phyloP scores from a whole-genome alignment of 2,888 invertebrate genomes.

The Augochlorella aurata region DNA sequence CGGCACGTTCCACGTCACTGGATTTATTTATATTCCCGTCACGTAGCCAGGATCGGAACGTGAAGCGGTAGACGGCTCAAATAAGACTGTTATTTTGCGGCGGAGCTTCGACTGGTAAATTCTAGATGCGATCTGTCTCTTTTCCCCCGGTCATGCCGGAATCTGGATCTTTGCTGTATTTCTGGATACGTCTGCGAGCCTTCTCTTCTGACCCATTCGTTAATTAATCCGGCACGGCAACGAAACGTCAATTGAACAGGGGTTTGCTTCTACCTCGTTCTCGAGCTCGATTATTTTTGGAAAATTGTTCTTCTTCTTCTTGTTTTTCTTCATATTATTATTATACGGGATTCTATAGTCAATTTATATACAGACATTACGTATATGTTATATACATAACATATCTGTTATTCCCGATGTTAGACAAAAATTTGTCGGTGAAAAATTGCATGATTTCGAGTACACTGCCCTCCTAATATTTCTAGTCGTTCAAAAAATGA shows the following conservation, averaged over 20 bases:
- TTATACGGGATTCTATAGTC: too few relatives aligned
- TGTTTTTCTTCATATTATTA: too few relatives aligned
- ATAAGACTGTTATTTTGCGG: constrained; percentile 24
- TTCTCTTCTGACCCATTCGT: background rate
- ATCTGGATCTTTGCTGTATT: background rate
- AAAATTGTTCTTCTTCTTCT: background rate
- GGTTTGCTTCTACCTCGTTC: background rate
- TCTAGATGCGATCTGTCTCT: background rate
- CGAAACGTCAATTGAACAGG: background rate
- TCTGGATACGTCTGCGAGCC: background rate
- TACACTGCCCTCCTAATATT: too few relatives aligned
- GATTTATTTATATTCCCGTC: constrained; percentile 52
- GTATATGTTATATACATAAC: too few relatives aligned
- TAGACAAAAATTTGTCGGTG: too few relatives aligned
- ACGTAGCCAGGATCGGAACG: constrained; percentile 46
- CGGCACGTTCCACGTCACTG: constrained; percentile 45
- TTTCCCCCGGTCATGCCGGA: background rate
- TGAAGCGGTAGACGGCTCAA: constrained; percentile 50
- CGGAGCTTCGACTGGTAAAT: background rate
- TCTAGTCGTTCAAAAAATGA: too few relatives aligned
- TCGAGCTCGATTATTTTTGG: background rate
- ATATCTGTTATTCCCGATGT: too few relatives aligned
- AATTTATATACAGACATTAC: too few relatives aligned
- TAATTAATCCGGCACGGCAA: background rate
- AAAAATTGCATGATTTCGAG: too few relatives aligned